Percentiles rank a stretch among this genome's conserved stretches.
phyloP scores from a whole-genome alignment of 1,140 invertebrate species.

The Saccostrea glomerata region DNA sequence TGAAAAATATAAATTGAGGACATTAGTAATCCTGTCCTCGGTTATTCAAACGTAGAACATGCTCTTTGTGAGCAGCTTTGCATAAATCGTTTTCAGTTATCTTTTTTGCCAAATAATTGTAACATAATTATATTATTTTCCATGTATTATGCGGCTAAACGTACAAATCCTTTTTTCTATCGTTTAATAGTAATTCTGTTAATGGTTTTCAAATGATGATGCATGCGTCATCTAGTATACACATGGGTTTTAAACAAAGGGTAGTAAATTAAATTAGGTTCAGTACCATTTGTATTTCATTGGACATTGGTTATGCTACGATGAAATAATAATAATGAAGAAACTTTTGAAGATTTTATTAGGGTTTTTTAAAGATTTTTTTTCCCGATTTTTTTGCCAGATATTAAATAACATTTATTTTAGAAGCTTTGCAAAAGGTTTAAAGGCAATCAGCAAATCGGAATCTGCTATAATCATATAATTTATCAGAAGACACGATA shows the following conservation, averaged over 20 bases:
- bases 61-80: too few relatives aligned
- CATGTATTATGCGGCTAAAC: not conserved
- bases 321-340: not conserved
- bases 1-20: too few relatives aligned
- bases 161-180: not conserved
- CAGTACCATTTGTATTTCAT: not conserved
- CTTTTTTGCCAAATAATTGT: not conserved
- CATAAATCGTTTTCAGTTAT: too few relatives aligned
- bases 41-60: too few relatives aligned
- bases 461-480: not conserved
- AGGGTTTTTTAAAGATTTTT: not conserved
- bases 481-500: too few relatives aligned
- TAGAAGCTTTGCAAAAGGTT: not conserved
- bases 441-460: not conserved
- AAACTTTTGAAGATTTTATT: not conserved
- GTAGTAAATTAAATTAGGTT: not conserved
- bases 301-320: not conserved
- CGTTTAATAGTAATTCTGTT: not conserved
- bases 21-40: too few relatives aligned
- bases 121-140: not conserved
- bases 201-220: not conserved
- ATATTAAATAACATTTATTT: not conserved
- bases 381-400: not conserved
- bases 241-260: not conserved
- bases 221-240: not conserved